phyloP scores from a whole-genome alignment of 2,113 vertebrate genomes.

The Crotalus horridus region DNA sequence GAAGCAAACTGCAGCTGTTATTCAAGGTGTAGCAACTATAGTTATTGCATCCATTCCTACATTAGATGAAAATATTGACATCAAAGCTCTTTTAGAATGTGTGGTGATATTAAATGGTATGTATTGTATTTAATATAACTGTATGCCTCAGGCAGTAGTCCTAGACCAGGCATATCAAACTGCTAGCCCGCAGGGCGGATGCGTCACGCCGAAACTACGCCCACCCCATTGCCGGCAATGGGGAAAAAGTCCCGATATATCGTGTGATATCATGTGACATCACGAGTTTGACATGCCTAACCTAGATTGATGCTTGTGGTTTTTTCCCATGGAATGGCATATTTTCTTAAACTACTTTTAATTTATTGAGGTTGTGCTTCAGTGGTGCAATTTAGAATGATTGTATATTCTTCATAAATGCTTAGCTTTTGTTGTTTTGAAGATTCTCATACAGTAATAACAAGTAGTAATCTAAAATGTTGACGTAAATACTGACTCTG shows the following conservation, averaged over 20 bases:
- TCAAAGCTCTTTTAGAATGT: constrained; percentile 76
- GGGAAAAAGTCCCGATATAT: too few relatives aligned
- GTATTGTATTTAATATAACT: constrained; percentile 16
- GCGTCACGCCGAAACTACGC: too few relatives aligned
- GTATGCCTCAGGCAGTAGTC: not conserved
- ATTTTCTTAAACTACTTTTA: not conserved
- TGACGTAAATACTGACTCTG: not conserved
- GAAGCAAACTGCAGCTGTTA: constrained; percentile 74
- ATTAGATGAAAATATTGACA: constrained; percentile 76
- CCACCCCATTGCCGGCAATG: too few relatives aligned
- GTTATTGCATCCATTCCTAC: constrained; percentile 74
- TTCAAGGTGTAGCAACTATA: constrained; percentile 77
- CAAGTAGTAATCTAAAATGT: not conserved
- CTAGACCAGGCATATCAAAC: too few relatives aligned
- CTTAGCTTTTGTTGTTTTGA: not conserved
- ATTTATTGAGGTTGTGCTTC: not conserved
- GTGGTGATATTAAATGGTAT: constrained; percentile 78
- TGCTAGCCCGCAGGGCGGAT: too few relatives aligned
- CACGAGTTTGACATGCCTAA: too few relatives aligned
- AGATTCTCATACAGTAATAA: not conserved
- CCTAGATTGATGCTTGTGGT: not conserved
- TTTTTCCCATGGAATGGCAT: not conserved
- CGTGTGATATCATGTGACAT: too few relatives aligned
- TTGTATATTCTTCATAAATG: not conserved
- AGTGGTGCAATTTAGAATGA: not conserved